phyloP scores from a whole-genome alignment of 2,113 vertebrate genomes.

The Gavia stellata region DNA sequence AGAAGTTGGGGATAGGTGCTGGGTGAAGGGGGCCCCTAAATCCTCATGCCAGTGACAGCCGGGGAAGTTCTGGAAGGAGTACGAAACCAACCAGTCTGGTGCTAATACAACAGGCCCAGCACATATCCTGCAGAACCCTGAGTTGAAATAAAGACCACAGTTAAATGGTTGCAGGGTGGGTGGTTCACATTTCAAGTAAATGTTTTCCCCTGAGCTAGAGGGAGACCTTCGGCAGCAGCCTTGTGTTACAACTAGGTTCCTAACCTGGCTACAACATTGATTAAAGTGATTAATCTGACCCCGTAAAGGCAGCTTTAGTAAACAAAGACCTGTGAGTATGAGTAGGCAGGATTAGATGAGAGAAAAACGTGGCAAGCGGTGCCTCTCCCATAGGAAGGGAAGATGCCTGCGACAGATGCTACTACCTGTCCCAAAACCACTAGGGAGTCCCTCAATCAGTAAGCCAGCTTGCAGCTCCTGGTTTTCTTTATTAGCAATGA shows the following conservation, averaged over 20 bases:
- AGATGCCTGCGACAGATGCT: background rate
- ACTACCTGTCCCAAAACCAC: background rate
- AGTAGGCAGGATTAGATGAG: background rate
- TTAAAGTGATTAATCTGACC: background rate
- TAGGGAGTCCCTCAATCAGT: background rate
- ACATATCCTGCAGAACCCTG: background rate
- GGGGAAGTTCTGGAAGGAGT: background rate
- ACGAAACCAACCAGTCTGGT: background rate
- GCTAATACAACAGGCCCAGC: background rate
- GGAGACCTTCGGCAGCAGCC: background rate
- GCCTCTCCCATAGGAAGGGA: conserved; percentile 1
- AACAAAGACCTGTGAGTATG: background rate
- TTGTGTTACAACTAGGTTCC: background rate
- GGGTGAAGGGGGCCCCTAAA: background rate
- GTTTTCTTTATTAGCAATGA: conserved; percentile 25
- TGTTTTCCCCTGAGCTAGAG: background rate
- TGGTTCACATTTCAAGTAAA: background rate
- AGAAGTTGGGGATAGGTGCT: background rate
- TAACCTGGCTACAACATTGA: background rate
- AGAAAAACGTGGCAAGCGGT: background rate
- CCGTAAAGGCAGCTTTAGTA: background rate
- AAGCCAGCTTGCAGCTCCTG: background rate
- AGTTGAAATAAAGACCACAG: background rate
- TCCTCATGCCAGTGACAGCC: background rate
- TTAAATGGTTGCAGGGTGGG: background rate